Conservation (phyloP, 1,140 invertebrate species). For the Trichoplusia ni region DNA sequence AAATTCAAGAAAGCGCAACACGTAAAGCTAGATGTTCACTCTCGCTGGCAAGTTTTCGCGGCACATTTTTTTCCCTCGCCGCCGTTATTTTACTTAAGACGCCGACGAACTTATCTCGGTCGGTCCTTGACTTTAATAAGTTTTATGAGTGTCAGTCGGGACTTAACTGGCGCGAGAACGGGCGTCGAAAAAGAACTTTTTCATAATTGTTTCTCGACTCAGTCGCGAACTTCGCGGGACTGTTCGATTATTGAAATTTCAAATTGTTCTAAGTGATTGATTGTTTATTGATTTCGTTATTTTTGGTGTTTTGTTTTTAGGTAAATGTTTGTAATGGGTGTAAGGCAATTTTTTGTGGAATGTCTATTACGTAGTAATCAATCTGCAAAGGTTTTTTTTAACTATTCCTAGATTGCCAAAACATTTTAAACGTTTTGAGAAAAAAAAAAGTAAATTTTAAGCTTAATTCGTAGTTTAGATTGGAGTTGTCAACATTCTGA, state of each 20-base stretch:
- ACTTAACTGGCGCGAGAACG: constrained; percentile 76
- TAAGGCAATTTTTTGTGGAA: neutral
- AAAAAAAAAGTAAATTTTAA: neutral
- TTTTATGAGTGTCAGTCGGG: constrained; percentile 79
- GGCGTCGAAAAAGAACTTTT: constrained; percentile 75
- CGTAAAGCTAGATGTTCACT: constrained; percentile 71
- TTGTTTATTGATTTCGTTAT: constrained; percentile 45
- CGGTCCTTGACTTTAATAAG: constrained; percentile 81
- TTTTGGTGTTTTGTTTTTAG: constrained; percentile 32
- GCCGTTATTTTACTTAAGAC: constrained; percentile 80
- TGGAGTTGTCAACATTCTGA: neutral
- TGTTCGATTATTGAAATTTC: constrained; percentile 76
- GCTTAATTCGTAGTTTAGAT: neutral
- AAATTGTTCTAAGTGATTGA: constrained; percentile 43
- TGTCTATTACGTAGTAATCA: neutral
- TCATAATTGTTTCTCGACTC: constrained; percentile 79
- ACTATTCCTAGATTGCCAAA: too few relatives aligned
- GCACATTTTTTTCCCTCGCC: constrained; percentile 69
- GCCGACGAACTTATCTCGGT: constrained; percentile 78
- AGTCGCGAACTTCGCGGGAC: constrained; percentile 57
- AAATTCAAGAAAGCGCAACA: constrained; percentile 60
- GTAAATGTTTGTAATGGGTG: too few relatives aligned
- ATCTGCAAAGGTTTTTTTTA: too few relatives aligned
- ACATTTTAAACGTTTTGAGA: too few relatives aligned
- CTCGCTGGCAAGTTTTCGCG: constrained; percentile 68